Percentiles rank a stretch among this genome's conserved stretches.
Conservation (phyloP, 2,797 vertebrate genomes). For the Heterohyrax brucei region DNA sequence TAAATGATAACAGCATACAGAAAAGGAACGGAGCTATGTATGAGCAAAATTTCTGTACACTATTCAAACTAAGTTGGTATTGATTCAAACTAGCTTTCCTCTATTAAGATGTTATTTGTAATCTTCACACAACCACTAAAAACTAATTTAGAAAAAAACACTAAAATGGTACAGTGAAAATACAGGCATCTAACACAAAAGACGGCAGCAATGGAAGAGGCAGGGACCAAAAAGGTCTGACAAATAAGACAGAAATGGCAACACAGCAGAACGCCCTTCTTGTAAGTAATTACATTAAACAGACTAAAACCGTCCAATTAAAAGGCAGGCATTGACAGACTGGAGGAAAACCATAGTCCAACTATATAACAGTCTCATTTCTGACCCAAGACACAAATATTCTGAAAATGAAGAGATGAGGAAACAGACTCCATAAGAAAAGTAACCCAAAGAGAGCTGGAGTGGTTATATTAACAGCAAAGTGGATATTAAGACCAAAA, state of each 20-base stretch:
- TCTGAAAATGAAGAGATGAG: neutral
- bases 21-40: neutral
- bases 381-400: neutral
- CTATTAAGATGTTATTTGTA: too few relatives aligned
- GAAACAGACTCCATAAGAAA: too few relatives aligned
- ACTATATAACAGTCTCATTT: neutral
- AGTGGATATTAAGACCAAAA: too few relatives aligned
- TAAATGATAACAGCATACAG: neutral
- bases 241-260: neutral
- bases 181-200: neutral
- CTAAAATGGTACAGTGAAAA: neutral
- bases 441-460: too few relatives aligned
- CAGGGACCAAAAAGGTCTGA: neutral
- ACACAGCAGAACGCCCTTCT: too few relatives aligned
- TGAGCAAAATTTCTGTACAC: neutral
- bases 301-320: too few relatives aligned
- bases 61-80: neutral
- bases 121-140: neutral
- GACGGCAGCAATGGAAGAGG: neutral
- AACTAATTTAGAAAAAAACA: neutral
- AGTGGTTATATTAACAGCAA: too few relatives aligned
- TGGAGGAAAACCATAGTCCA: neutral
- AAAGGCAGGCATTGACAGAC: neutral
- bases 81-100: too few relatives aligned
- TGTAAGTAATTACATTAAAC: too few relatives aligned